phyloP scores from a whole-genome alignment of 35 echinoderm and acorn worm species.

The Lytechinus variegatus region DNA sequence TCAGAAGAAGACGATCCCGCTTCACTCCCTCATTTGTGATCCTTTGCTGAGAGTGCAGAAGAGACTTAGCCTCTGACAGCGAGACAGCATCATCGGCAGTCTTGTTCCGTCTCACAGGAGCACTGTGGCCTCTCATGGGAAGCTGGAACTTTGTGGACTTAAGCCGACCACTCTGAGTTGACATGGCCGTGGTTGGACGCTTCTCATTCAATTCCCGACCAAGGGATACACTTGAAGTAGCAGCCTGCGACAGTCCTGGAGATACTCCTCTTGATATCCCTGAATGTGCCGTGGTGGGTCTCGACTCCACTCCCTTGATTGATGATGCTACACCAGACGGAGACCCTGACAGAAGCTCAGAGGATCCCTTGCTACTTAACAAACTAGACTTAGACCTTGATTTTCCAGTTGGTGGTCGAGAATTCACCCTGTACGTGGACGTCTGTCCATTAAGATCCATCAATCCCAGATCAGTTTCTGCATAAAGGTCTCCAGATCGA shows the following conservation, averaged over 20 bases:
- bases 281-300: slow-evolving; percentile 50
- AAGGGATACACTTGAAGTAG: neutral
- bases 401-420: neutral
- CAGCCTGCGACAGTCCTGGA: neutral
- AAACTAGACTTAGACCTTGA: slow-evolving; percentile 6
- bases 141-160: slow-evolving; percentile 58
- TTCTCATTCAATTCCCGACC: neutral
- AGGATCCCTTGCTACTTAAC: neutral
- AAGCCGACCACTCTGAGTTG: slow-evolving; percentile 44
- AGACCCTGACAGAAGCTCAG: neutral
- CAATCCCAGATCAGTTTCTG: neutral
- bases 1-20: slow-evolving; percentile 75
- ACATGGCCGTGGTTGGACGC: slow-evolving; percentile 73
- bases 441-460: neutral
- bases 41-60: slow-evolving; percentile 73
- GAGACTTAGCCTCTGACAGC: slow-evolving; percentile 79
- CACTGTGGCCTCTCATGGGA: slow-evolving; percentile 81
- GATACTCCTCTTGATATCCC: slow-evolving; percentile 13
- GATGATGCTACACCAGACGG: slow-evolving; percentile 5
- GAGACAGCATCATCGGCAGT: slow-evolving; percentile 51
- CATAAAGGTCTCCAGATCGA: slow-evolving; percentile 2
- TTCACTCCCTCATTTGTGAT: slow-evolving; percentile 58
- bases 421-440: slow-evolving; percentile 6
- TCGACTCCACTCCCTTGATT: slow-evolving; percentile 26
- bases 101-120: slow-evolving; percentile 63